phyloP scores from a whole-genome alignment of 2,888 invertebrate genomes.

The Antitype chi region DNA sequence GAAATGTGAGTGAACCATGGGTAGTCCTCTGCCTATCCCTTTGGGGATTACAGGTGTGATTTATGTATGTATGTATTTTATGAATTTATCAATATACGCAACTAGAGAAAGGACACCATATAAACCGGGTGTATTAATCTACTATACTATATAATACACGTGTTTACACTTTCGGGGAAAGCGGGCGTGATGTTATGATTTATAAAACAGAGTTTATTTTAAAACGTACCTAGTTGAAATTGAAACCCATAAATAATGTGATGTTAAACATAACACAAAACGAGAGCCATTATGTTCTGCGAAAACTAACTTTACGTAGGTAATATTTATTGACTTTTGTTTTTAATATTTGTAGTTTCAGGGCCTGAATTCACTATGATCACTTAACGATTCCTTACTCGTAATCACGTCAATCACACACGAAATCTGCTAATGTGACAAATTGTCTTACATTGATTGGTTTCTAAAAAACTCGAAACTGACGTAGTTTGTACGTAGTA shows the following conservation, averaged over 20 bases:
- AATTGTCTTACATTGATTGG: no score
- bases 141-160: background rate
- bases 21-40: background rate
- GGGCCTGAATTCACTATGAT: no score
- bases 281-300: constrained; percentile 11
- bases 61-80: background rate
- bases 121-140: background rate
- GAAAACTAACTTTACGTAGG: background rate
- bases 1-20: background rate
- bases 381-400: no score
- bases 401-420: no score
- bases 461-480: no score
- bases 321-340: constrained; percentile 39
- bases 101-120: background rate
- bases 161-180: background rate
- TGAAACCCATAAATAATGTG: constrained; percentile 29
- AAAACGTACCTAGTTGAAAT: constrained; percentile 22
- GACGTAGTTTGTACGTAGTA: no score
- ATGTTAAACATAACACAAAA: constrained; percentile 30
- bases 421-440: no score
- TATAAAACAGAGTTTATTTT: constrained; percentile 20
- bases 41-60: background rate
- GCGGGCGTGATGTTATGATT: background rate
- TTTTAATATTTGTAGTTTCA: constrained; percentile 28
- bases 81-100: background rate